Evolutionary conservation across 2,888 invertebrate genomes (phyloP).

Genomic region (Clistopyga incitator): DNA sequence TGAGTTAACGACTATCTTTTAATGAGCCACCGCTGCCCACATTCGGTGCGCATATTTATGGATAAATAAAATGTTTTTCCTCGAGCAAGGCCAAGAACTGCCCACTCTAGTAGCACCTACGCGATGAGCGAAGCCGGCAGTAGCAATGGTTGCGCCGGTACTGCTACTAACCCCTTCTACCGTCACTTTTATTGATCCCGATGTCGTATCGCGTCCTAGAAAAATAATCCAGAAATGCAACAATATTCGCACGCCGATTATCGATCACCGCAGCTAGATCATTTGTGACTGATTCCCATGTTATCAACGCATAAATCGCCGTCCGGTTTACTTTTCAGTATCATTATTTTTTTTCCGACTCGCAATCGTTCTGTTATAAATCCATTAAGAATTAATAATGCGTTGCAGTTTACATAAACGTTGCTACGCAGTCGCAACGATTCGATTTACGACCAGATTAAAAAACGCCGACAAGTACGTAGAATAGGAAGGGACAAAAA

Average conservation of each 20-base stretch:
- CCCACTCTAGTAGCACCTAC: slow-evolving; percentile 54
- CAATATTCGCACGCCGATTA: slow-evolving; percentile 26
- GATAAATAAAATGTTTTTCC: slow-evolving; percentile 23
- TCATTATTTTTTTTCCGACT: not conserved
- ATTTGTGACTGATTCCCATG: slow-evolving; percentile 14
- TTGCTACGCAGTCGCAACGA: not conserved
- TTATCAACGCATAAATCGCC: not conserved
- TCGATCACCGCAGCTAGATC: slow-evolving; percentile 26
- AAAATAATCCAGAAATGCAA: slow-evolving; percentile 38
- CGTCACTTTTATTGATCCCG: slow-evolving; percentile 68
- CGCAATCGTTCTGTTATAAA: not conserved
- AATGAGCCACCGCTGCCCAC: slow-evolving; percentile 64
- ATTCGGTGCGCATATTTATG: slow-evolving; percentile 51
- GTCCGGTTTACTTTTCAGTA: not conserved
- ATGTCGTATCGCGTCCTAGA: slow-evolving; percentile 54
- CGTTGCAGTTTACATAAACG: not conserved
- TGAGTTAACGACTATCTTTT: slow-evolving; percentile 70
- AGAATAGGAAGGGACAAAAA: not conserved
- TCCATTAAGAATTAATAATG: not conserved
- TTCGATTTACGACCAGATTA: slow-evolving; percentile 13
- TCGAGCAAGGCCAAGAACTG: slow-evolving; percentile 49
- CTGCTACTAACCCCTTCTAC: slow-evolving; percentile 46
- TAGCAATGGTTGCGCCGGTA: slow-evolving; percentile 47
- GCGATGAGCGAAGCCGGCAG: slow-evolving; percentile 46
- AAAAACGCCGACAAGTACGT: not conserved